phyloP scores from a whole-genome alignment of 2,797 vertebrate genomes.

The Galago senegalensis region DNA sequence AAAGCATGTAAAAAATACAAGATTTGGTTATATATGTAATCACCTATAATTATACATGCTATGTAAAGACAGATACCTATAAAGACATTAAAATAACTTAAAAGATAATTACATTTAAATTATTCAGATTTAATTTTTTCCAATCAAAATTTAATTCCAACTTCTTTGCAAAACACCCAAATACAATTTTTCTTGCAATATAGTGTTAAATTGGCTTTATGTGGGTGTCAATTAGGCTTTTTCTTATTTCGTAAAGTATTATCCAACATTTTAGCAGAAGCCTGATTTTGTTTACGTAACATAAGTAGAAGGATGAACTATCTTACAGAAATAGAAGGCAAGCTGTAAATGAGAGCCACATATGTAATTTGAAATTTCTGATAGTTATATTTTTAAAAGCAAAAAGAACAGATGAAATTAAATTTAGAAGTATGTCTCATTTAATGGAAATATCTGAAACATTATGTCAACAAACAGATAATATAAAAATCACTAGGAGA shows the following conservation, averaged over 20 bases:
- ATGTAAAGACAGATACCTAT: background rate
- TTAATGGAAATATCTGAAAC: background rate
- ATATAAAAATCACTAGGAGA: background rate
- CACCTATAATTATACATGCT: background rate
- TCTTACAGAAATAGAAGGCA: background rate
- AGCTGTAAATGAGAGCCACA: background rate
- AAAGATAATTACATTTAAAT: background rate
- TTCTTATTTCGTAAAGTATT: constrained; percentile 50
- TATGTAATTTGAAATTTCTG: background rate
- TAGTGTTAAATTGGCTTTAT: background rate
- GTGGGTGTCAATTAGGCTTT: background rate
- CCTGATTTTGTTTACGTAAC: constrained; percentile 9
- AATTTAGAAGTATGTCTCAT: background rate
- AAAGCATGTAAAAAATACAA: background rate
- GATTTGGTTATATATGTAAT: background rate
- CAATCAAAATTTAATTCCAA: background rate
- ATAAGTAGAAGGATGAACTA: background rate
- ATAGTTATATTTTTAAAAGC: background rate
- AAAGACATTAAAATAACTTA: background rate
- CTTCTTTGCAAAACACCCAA: constrained; percentile 17
- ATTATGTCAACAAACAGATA: background rate
- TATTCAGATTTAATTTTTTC: background rate
- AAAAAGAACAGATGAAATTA: background rate
- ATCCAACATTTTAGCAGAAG: background rate
- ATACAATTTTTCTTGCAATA: background rate